These are phyloP conservation scores for Premnoplex brunnescens DNA, from an alignment of 2,797 vertebrate genomes.

Conservation along the genomic window DNA sequence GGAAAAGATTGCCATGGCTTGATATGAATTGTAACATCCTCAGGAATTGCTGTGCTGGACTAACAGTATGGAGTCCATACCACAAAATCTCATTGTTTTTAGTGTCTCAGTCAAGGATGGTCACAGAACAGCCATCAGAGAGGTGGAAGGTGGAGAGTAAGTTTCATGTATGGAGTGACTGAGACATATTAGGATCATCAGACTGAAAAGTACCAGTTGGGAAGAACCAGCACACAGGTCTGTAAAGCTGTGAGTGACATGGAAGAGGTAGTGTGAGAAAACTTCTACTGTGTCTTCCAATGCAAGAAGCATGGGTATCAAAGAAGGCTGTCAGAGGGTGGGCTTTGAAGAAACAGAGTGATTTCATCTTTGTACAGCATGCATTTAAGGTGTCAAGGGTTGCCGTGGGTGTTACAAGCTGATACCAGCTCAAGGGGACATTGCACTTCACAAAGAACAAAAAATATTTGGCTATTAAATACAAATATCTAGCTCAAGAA, in stretches of 20 bases:
- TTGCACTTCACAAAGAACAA: rapidly evolving
- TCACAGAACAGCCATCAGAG: background rate
- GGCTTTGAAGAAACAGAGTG: background rate
- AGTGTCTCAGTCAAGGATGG: background rate
- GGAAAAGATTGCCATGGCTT: background rate
- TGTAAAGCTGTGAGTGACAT: background rate
- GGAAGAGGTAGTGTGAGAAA: background rate
- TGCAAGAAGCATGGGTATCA: background rate
- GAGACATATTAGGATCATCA: background rate
- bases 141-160: background rate
- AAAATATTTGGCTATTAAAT: background rate
- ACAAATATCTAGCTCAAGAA: background rate
- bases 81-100: background rate
- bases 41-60: background rate
- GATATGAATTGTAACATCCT: background rate
- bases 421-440: background rate
- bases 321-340: background rate
- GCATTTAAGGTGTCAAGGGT: rapidly evolving
- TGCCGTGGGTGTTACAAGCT: background rate
- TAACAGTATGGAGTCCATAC: background rate
- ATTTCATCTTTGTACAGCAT: rapidly evolving
- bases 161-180: rapidly evolving
- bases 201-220: background rate
- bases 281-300: background rate
- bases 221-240: rapidly evolving